Evolutionary conservation across 1,140 invertebrate genomes (phyloP).

Genomic region (Dendroctonus ponderosae): DNA sequence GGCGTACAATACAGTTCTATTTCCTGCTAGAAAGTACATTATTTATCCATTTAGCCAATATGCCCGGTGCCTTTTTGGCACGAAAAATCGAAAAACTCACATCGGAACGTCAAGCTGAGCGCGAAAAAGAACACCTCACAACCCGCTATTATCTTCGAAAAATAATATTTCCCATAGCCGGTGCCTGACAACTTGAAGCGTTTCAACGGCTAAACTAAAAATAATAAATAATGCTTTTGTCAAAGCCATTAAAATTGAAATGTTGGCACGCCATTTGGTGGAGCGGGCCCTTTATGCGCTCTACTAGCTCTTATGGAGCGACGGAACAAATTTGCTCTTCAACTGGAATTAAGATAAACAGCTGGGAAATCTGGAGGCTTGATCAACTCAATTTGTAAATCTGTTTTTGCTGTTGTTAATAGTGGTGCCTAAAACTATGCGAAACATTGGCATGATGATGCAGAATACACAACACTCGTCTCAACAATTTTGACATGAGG

Average conservation of each 20-base stretch:
- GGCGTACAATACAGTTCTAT: conserved; percentile 26
- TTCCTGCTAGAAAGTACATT: conserved; percentile 22
- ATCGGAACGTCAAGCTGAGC: conserved; percentile 22
- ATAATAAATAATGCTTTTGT: conserved; percentile 21
- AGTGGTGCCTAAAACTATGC: no score
- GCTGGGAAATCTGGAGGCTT: no score
- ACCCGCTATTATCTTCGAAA: conserved; percentile 17
- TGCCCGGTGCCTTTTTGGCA: conserved; percentile 8
- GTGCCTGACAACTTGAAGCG: conserved; percentile 14
- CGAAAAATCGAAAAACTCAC: conserved; percentile 17
- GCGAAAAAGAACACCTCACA: conserved; percentile 5
- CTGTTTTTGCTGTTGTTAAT: no score
- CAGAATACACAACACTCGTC: no score
- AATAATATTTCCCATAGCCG: conserved; percentile 23
- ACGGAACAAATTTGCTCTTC: no score
- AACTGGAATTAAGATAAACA: no score
- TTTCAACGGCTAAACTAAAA: conserved; percentile 9
- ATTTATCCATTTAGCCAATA: conserved; percentile 25
- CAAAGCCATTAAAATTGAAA: conserved; percentile 19
- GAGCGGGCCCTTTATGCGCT: no score
- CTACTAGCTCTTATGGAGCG: no score
- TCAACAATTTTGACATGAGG: no score
- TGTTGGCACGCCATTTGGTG: conserved; percentile 4
- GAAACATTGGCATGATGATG: no score
- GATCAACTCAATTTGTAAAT: no score